phyloP scores from a whole-genome alignment of 2,888 invertebrate genomes.

The Acronicta alni region DNA sequence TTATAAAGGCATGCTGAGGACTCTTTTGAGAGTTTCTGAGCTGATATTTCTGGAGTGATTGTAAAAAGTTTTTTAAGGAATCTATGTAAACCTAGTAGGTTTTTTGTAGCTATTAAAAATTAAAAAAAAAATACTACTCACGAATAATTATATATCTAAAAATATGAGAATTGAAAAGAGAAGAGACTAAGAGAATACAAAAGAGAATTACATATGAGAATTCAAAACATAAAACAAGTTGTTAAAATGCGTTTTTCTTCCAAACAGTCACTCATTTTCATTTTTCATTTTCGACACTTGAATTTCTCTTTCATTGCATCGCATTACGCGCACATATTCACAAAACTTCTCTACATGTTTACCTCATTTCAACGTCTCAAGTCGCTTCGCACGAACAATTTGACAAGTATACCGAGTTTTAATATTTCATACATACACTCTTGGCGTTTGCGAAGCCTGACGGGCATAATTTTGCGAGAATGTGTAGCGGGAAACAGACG shows the following conservation, averaged over 20 bases:
- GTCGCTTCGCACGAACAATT: constrained; percentile 29
- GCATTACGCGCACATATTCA: constrained; percentile 3
- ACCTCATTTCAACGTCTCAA: constrained; percentile 30
- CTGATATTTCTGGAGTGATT: constrained; percentile 10
- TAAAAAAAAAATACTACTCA: too few species aligned
- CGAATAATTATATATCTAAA: too few species aligned
- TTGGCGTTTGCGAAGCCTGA: constrained; percentile 5
- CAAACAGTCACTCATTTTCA: too few species aligned
- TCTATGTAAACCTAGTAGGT: neutral
- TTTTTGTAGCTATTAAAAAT: too few species aligned
- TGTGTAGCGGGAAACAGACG: constrained; percentile 8
- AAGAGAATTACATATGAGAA: too few species aligned
- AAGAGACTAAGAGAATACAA: too few species aligned
- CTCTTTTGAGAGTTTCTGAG: constrained; percentile 9
- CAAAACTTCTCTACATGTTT: constrained; percentile 11
- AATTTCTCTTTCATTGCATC: constrained; percentile 4
- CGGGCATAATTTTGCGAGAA: constrained; percentile 13
- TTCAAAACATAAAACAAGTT: too few species aligned
- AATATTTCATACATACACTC: constrained; percentile 50
- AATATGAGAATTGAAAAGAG: too few species aligned
- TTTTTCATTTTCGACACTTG: constrained; percentile 3
- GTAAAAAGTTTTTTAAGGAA: constrained; percentile 4
- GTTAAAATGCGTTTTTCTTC: too few species aligned
- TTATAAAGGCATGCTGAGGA: constrained; percentile 17
- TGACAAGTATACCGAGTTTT: constrained; percentile 33